phyloP scores from a whole-genome alignment of 2,113 vertebrate species.

The Parotia lawesii region DNA sequence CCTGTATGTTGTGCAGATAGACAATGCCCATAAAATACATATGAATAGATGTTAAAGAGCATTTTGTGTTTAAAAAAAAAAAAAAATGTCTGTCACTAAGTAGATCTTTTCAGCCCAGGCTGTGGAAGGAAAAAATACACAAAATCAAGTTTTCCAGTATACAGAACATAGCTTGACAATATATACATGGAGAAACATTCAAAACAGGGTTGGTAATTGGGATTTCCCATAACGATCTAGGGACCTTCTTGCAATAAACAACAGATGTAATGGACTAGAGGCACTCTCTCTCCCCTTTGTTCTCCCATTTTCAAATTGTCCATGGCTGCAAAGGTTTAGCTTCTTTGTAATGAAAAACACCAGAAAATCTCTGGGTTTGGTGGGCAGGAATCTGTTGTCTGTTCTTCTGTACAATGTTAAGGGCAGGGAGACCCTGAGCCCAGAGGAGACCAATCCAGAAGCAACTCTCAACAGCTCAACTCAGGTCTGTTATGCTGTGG shows the following conservation, averaged over 20 bases:
- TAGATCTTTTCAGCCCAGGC: neutral
- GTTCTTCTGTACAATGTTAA: neutral
- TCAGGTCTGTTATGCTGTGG: neutral
- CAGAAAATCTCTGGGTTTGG: neutral
- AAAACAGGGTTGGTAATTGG: neutral
- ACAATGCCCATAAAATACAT: neutral
- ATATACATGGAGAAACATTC: rapidly evolving
- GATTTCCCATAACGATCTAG: neutral
- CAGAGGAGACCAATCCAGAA: neutral
- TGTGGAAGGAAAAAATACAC: neutral
- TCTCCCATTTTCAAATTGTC: neutral
- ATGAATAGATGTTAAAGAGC: constrained; percentile 19
- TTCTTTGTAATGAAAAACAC: neutral
- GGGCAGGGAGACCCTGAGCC: neutral
- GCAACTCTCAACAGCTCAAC: neutral
- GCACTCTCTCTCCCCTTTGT: neutral
- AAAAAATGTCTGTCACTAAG: neutral
- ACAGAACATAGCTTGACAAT: neutral
- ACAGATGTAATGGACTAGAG: neutral
- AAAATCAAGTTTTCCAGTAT: neutral
- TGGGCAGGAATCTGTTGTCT: neutral
- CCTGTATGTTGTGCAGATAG: neutral
- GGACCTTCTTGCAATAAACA: neutral
- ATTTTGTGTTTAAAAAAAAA: neutral
- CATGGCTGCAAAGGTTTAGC: neutral